Evolutionary conservation across 2,113 vertebrate genomes (phyloP).

Genomic region (Eleginops maclovinus): DNA sequence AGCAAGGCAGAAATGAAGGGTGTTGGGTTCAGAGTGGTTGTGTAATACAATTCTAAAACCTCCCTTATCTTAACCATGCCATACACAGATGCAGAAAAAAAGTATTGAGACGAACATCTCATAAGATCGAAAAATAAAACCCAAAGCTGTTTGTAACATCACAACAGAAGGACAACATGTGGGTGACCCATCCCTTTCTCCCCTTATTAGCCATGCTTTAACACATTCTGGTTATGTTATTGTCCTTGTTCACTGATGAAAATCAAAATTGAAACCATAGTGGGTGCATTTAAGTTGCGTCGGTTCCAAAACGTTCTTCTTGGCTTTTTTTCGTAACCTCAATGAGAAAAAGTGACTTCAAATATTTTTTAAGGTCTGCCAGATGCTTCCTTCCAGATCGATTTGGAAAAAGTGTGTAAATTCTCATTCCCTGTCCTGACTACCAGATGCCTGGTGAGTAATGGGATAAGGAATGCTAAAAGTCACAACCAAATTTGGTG

Average conservation of each 20-base stretch:
- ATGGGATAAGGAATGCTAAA: conserved; percentile 57
- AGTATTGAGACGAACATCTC: neutral
- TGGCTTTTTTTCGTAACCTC: neutral
- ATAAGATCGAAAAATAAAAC: neutral
- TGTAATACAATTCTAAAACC: too few species aligned
- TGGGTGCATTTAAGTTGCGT: neutral
- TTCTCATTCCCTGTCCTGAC: neutral
- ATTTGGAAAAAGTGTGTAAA: conserved; percentile 41
- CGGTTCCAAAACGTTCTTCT: neutral
- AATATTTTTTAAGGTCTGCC: neutral
- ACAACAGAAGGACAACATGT: neutral
- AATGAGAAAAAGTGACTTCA: conserved; percentile 15
- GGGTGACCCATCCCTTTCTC: neutral
- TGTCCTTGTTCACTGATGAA: neutral
- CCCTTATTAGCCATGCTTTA: neutral
- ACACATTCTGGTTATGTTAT: neutral
- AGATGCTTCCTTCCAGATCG: neutral
- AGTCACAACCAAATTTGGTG: conserved; percentile 48
- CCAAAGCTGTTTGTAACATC: neutral
- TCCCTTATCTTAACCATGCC: neutral
- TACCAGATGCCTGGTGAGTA: conserved; percentile 60
- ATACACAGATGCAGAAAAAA: neutral
- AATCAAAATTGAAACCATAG: neutral
- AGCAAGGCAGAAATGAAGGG: too few species aligned
- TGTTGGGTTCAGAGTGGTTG: too few species aligned